A percentile compares a stretch with the other conserved stretches of the same genome.
Evolutionary conservation across 2,113 vertebrate species (phyloP).

Genomic region (Guaruba guarouba): DNA sequence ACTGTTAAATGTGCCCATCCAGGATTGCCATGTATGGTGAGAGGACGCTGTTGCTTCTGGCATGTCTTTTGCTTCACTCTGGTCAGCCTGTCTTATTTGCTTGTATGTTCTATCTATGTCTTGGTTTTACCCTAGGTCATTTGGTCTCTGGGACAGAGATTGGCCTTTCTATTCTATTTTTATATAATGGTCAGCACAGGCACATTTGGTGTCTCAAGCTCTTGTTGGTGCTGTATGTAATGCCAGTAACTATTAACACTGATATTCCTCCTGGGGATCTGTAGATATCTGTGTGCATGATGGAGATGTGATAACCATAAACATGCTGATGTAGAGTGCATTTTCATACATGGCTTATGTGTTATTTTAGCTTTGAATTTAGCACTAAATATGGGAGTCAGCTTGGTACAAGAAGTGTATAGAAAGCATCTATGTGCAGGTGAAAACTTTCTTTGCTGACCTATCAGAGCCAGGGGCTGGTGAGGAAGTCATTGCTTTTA

Average conservation of each 20-base stretch:
- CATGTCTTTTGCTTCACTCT: not conserved
- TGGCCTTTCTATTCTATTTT: constrained; percentile 22
- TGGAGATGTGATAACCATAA: not conserved
- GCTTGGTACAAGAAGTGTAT: not conserved
- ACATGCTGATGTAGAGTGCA: not conserved
- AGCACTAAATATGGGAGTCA: not conserved
- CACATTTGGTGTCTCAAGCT: not conserved
- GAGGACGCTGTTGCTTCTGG: not conserved
- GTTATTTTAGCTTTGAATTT: not conserved
- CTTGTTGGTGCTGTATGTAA: not conserved
- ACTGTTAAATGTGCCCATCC: not conserved
- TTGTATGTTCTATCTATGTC: not conserved
- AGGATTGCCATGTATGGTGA: not conserved
- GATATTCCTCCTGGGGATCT: not conserved
- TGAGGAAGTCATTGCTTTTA: not conserved
- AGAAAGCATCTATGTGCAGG: not conserved
- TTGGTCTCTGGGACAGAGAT: not conserved
- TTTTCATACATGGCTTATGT: not conserved
- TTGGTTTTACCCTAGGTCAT: constrained; percentile 9
- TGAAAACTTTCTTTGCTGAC: not conserved
- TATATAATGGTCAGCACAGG: not conserved
- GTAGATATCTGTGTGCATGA: not conserved
- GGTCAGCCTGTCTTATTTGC: constrained; percentile 12
- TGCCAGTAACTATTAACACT: not conserved
- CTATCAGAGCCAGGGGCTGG: not conserved